Evolutionary conservation across 2,888 invertebrate species (phyloP).

Genomic region (Acleris sparsana): DNA sequence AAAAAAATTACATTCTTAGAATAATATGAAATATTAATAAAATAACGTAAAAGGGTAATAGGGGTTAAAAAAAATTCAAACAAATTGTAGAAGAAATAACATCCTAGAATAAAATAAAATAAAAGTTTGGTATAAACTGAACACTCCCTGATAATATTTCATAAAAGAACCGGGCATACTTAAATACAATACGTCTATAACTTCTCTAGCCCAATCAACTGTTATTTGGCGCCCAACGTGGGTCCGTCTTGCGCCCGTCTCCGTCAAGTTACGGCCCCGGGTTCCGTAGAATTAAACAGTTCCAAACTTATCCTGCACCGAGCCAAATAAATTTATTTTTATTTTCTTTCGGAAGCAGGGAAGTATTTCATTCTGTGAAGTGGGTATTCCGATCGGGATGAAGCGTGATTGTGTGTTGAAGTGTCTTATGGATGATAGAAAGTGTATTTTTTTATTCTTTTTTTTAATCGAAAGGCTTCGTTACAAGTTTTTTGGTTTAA

Average conservation of each 20-base stretch:
- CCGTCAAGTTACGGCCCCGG: constrained; percentile 23
- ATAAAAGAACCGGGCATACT: too few species aligned
- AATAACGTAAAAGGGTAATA: too few species aligned
- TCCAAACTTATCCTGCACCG: constrained; percentile 52
- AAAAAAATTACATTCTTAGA: too few species aligned
- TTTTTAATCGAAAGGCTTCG: too few species aligned
- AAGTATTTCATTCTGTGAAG: constrained; percentile 69
- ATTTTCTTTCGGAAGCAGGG: constrained; percentile 56
- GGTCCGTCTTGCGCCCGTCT: constrained; percentile 33
- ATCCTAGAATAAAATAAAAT: too few species aligned
- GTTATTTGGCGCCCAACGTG: constrained; percentile 48
- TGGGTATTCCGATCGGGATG: constrained; percentile 13
- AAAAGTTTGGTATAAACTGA: too few species aligned
- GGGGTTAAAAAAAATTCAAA: too few species aligned
- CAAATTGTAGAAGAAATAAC: too few species aligned
- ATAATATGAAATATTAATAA: too few species aligned
- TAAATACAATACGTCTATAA: constrained; percentile 1
- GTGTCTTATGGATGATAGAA: neutral
- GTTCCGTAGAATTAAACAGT: constrained; percentile 54
- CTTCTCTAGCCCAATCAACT: constrained; percentile 8
- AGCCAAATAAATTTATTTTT: constrained; percentile 52
- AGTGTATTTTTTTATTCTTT: neutral
- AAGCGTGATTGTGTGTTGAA: neutral
- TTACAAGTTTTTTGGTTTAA: too few species aligned
- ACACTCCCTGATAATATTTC: too few species aligned